Percentiles rank a stretch among this genome's conserved stretches.
Evolutionary conservation across 2,113 vertebrate genomes (phyloP).

Genomic region (Hemicordylus capensis): DNA sequence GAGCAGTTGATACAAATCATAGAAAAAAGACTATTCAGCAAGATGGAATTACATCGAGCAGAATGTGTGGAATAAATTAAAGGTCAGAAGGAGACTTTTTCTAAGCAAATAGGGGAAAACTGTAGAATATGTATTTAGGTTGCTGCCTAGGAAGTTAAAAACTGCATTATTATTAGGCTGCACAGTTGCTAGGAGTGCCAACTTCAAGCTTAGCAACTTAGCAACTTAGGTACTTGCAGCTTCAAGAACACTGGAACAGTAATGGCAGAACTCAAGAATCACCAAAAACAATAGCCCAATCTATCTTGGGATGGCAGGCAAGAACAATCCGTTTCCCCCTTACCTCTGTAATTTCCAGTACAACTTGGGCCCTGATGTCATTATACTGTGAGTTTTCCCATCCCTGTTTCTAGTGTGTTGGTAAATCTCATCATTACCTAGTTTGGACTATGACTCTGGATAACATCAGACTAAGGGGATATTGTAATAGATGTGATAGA

Average conservation of each 20-base stretch:
- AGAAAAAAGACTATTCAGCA: slow-evolving; percentile 40
- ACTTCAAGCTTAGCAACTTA: background rate
- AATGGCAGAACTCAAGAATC: background rate
- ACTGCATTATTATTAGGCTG: background rate
- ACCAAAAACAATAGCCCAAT: background rate
- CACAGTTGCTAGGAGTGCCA: background rate
- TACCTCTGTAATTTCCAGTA: no score
- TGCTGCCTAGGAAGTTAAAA: background rate
- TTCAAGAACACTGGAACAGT: background rate
- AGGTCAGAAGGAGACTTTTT: background rate
- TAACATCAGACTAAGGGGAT: no score
- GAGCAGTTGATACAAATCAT: background rate
- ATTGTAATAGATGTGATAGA: no score
- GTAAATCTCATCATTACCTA: no score
- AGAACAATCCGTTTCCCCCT: no score
- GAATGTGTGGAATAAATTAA: slow-evolving; percentile 32
- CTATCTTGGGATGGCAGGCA: background rate
- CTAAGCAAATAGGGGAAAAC: background rate
- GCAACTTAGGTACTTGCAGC: background rate
- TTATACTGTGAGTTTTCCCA: background rate
- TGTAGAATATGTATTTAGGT: background rate
- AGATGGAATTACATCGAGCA: background rate
- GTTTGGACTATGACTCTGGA: no score
- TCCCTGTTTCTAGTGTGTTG: no score
- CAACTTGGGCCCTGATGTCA: background rate